These are phyloP conservation scores for Andrena praecox DNA, from an alignment of 2,888 invertebrate genomes.

Conservation along the genomic window DNA sequence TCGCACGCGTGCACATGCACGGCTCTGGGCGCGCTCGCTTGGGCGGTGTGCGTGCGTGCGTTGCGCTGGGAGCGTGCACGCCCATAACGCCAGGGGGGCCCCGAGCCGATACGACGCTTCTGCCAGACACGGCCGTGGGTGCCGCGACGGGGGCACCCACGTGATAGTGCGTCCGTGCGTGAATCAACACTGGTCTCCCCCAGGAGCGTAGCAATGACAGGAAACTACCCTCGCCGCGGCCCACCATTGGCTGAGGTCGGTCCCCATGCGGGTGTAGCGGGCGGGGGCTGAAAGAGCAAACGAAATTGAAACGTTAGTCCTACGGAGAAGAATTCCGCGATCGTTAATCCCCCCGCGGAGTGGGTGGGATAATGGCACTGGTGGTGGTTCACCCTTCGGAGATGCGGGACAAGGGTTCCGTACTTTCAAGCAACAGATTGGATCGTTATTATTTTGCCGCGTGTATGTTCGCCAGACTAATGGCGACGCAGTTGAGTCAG, in stretches of 20 bases:
- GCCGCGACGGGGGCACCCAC: slow-evolving; percentile 41
- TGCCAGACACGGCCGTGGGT: slow-evolving; percentile 28
- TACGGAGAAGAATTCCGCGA: not conserved
- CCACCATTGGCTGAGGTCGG: slow-evolving; percentile 8
- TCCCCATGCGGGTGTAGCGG: not conserved
- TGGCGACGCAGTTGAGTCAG: no score
- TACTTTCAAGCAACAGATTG: no score
- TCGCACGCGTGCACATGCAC: slow-evolving; percentile 34
- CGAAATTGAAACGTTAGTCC: slow-evolving; percentile 10
- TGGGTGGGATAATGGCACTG: no score
- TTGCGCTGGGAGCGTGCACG: slow-evolving; percentile 34
- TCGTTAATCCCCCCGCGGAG: not conserved
- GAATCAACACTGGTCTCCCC: slow-evolving; percentile 29
- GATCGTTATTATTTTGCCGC: no score
- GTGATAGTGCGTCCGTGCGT: slow-evolving; percentile 50
- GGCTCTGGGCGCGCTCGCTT: no score
- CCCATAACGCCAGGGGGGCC: slow-evolving; percentile 55
- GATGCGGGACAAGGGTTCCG: not conserved
- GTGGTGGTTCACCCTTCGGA: not conserved
- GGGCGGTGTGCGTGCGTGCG: no score
- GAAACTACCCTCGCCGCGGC: slow-evolving; percentile 15
- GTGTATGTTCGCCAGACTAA: no score
- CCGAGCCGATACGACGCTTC: slow-evolving; percentile 36
- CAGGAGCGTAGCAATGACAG: slow-evolving; percentile 50
- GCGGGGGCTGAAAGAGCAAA: not conserved